Percentiles rank a stretch among this genome's conserved stretches.
These are phyloP conservation scores for Laothoe populi DNA, from an alignment of 2,888 invertebrate genomes.

Conservation along the genomic window DNA sequence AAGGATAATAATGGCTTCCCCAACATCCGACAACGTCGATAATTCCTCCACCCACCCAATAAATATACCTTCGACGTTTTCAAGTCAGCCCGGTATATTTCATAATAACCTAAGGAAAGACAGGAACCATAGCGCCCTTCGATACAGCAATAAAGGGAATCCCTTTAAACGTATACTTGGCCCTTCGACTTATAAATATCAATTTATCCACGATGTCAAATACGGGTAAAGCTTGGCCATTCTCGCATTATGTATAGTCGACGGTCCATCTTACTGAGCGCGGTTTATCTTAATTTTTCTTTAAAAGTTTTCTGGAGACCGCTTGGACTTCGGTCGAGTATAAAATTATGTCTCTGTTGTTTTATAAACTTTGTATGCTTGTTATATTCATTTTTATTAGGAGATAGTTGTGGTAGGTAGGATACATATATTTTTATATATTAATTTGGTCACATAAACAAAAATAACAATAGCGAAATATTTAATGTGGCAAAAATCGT, in stretches of 20 bases:
- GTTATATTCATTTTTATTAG: not conserved
- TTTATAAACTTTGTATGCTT: slow-evolving; percentile 11
- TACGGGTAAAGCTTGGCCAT: slow-evolving; percentile 72
- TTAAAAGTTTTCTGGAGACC: slow-evolving; percentile 35
- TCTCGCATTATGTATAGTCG: slow-evolving; percentile 75
- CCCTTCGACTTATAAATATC: slow-evolving; percentile 83
- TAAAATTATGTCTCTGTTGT: slow-evolving; percentile 2
- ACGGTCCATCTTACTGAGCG: slow-evolving; percentile 58
- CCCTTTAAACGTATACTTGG: slow-evolving; percentile 80
- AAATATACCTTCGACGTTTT: slow-evolving; percentile 83
- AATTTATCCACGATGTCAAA: slow-evolving; percentile 83
- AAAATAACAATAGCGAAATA: not conserved
- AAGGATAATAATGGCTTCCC: slow-evolving; percentile 81
- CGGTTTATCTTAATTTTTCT: slow-evolving; percentile 67
- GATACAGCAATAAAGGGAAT: slow-evolving; percentile 82
- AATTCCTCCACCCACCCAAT: slow-evolving; percentile 76
- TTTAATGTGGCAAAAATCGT: not conserved
- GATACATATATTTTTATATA: too few species aligned
- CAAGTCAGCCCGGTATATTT: slow-evolving; percentile 79
- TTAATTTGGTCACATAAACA: too few species aligned
- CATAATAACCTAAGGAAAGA: slow-evolving; percentile 78
- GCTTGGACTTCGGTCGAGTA: slow-evolving; percentile 13
- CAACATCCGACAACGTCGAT: slow-evolving; percentile 75
- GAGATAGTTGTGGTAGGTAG: not conserved
- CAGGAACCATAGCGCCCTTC: slow-evolving; percentile 75